Evolutionary conservation across 2,888 invertebrate species (phyloP).

Genomic region (Drosophila niveifrons): DNA sequence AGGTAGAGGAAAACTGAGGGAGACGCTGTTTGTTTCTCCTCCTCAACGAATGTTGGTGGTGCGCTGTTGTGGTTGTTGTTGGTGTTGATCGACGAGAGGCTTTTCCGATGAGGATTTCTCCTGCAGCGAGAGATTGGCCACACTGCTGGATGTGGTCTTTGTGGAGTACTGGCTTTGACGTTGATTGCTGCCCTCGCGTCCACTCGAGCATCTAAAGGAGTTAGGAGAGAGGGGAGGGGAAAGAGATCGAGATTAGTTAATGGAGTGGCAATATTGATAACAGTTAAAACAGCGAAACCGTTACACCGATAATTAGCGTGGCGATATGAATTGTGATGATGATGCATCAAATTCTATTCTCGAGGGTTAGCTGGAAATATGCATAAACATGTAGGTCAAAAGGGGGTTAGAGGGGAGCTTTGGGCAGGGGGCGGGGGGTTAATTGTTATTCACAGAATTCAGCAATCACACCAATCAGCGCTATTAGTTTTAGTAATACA

Average conservation of each 20-base stretch:
- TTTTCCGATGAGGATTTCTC: conserved; percentile 76
- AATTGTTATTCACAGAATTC: conserved; percentile 26
- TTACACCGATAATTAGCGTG: conserved; percentile 41
- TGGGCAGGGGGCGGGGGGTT: background rate
- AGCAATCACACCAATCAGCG: conserved; percentile 15
- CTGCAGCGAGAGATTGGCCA: conserved; percentile 77
- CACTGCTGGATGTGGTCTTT: conserved; percentile 84
- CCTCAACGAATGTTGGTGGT: conserved; percentile 62
- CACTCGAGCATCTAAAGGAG: conserved; percentile 77
- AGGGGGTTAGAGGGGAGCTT: background rate
- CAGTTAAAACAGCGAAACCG: conserved; percentile 35
- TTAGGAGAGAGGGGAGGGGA: background rate
- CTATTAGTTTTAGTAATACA: conserved; percentile 16
- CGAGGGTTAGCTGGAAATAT: conserved; percentile 29
- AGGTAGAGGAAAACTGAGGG: background rate
- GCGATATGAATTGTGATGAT: background rate
- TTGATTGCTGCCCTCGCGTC: conserved; percentile 79
- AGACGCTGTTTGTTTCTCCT: background rate
- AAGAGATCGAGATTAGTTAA: conserved; percentile 21
- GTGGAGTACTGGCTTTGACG: conserved; percentile 85
- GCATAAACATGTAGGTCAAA: background rate
- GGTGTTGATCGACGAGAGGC: conserved; percentile 67
- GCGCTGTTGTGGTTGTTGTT: conserved; percentile 50
- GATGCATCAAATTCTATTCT: background rate
- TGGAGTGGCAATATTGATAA: conserved; percentile 42